phyloP scores from a whole-genome alignment of 2,888 invertebrate genomes.

The Penaeus monodon region DNA sequence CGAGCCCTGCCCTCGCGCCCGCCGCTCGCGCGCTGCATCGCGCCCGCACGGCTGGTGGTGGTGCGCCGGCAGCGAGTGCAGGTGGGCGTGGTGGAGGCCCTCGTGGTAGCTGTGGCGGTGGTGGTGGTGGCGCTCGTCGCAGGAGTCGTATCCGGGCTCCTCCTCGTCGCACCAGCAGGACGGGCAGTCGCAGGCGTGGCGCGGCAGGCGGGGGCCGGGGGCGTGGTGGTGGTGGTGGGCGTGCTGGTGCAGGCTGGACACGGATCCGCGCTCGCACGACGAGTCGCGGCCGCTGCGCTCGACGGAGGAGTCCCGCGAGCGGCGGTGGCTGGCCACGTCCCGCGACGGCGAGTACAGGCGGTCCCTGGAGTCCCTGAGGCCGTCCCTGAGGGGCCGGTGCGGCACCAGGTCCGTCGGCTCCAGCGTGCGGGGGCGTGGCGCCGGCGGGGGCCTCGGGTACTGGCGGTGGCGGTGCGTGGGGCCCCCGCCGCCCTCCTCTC shows the following conservation, averaged over 20 bases:
- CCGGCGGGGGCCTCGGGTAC: slow-evolving; percentile 54
- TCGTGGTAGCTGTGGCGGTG: slow-evolving; percentile 64
- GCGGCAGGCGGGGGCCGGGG: slow-evolving; percentile 20
- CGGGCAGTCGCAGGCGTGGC: slow-evolving; percentile 32
- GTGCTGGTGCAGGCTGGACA: slow-evolving; percentile 50
- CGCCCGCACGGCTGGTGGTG: slow-evolving; percentile 20
- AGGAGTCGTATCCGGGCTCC: slow-evolving; percentile 48
- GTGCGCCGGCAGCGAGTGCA: slow-evolving; percentile 34
- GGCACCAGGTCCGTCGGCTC: slow-evolving; percentile 50
- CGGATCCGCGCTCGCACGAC: slow-evolving; percentile 53
- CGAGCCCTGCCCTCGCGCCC: slow-evolving; percentile 43
- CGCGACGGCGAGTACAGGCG: slow-evolving; percentile 49
- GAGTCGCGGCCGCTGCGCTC: slow-evolving; percentile 55
- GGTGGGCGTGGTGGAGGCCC: slow-evolving; percentile 61
- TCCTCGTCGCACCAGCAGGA: slow-evolving; percentile 61
- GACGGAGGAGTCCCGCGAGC: slow-evolving; percentile 57
- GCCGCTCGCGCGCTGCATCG: slow-evolving; percentile 35
- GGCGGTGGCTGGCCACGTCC: slow-evolving; percentile 31
- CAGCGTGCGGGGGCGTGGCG: slow-evolving; percentile 47
- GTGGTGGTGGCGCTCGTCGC: slow-evolving; percentile 55
- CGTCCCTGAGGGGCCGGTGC: slow-evolving; percentile 38
- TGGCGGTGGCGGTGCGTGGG: slow-evolving; percentile 40
- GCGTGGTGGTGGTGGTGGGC: slow-evolving; percentile 38
- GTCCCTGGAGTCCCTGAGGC: slow-evolving; percentile 42
- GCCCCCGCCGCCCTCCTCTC: slow-evolving; percentile 40